Evolutionary conservation across 1,140 invertebrate species (phyloP), one percentile per base, ranked within the genome.

Genomic region (Drosophila willistoni): DNA sequence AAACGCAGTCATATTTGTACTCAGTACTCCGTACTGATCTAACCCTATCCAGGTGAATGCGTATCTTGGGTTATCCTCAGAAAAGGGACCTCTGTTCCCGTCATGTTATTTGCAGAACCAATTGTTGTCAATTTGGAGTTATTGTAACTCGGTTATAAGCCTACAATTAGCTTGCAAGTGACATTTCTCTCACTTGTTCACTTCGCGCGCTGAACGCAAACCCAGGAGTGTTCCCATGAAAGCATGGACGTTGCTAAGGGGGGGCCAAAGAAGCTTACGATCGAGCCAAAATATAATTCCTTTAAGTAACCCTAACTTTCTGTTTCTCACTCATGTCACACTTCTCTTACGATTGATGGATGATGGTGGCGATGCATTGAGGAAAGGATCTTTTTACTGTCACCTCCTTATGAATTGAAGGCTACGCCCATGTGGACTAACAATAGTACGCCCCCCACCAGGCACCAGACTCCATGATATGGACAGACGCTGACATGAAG

Each of bases 161-260:
- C 74, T 78, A 71, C 66, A 86, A 81, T 81, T 86, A 71, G 78
- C 82, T 81, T 86, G 79, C 75, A 87, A 79, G 76, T 82, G 75
- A 81, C 71, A 76, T 87, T 64, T 73, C 33, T 47, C 33, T 64
- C 73, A 71, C 39, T 55, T 71, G 64, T 63, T 19, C 47, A 56
- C 33, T 65, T n/a, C n/a, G 17, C 14, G 39, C n/a, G 14, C 55
- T 9, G 1, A 9, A n/a, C 44, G 7, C 14, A 19, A 19, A 17
- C 10, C 7, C 19, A 19, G 19, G 44, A 5, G 10, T 7, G 14
- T 17, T 9, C 36, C 36, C 17, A 19, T 6, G 29, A 29, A 5
- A 7, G 29, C 44, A 51, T 22, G 44, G 44, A 17, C 17, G 44
- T 51, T 10, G 9, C 42, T 17, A 19, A 19, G 7, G 14, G 44